These are phyloP conservation scores for Anneissia japonica DNA, from an alignment of 35 echinoderm and acorn worm genomes.

Conservation along the genomic window DNA sequence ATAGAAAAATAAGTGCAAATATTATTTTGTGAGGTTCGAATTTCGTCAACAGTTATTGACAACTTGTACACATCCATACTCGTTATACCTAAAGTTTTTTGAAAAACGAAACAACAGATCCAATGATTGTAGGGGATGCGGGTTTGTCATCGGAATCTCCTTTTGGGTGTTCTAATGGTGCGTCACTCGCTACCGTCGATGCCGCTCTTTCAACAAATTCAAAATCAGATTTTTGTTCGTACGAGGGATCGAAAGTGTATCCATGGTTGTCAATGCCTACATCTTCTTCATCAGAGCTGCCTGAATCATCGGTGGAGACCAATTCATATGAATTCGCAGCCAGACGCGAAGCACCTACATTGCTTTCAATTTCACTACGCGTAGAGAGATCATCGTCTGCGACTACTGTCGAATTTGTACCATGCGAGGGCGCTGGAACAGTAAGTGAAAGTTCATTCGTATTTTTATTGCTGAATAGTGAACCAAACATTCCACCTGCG, in stretches of 20 bases:
- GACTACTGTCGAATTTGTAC: background rate
- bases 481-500: background rate
- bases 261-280: background rate
- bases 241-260: background rate
- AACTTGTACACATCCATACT: too few species aligned
- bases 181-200: background rate
- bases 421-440: background rate
- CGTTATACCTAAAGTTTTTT: background rate
- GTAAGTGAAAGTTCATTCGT: background rate
- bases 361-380: background rate
- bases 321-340: background rate
- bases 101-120: background rate
- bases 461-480: background rate
- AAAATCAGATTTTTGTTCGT: background rate
- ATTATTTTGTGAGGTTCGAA: too few species aligned
- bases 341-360: background rate
- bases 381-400: background rate
- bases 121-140: background rate
- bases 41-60: too few species aligned
- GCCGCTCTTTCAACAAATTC: background rate
- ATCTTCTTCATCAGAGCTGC: background rate
- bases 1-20: too few species aligned
- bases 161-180: background rate
- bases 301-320: background rate
- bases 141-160: background rate